Base-by-base conservation (phyloP, 1,140 invertebrate species). In the Apis laboriosa region DNA sequence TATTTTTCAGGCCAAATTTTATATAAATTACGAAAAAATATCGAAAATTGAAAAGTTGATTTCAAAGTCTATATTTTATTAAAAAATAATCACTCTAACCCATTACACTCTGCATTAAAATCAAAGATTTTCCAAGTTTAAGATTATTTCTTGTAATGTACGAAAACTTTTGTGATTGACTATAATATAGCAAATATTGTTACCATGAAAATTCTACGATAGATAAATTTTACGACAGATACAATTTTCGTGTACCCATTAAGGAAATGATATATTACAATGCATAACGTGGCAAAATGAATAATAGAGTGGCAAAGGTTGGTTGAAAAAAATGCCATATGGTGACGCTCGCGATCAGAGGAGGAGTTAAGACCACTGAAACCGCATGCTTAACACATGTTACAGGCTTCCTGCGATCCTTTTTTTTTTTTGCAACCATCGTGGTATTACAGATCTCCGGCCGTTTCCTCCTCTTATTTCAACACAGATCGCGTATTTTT, bases 361-460 rank as follows among this genome's bases (percentile, higher is more conserved):
- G 49, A 49, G 19, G 68, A 49, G 66, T 78, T 60, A 71, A 71
- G 77, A 43, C 12, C 55, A 58, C 34, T 21, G 28, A 24, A 68
- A 78, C 55, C 66, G 34, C 66, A 71, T 71, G 66, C 43, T 78
- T 71, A n/a, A 60, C 77, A 78, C 34, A 78, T 78, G 77, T 71
- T 71, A 60, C 66, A n/a, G 55, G 66, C 1, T 60, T 51, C 28
- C 75, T 55, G 28, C 51, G 51, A 77, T 56, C 17, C 53, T 9
- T 17, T 3, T 21, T 17, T 3, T 21, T 17, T 4, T 28, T 21
- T 43, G 4, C 34, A 7, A 34, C 24, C 11, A 49, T 15, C 55
- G 17, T 7, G 9, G 9, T 66, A 15, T 70, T 9, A 43, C 34
- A 43, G 5, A 43, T 43, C 34, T 56, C 21, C 19, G 58, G 28